phyloP scores from a whole-genome alignment of 2,888 invertebrate genomes.

The Dasysyrphus tricinctus region DNA sequence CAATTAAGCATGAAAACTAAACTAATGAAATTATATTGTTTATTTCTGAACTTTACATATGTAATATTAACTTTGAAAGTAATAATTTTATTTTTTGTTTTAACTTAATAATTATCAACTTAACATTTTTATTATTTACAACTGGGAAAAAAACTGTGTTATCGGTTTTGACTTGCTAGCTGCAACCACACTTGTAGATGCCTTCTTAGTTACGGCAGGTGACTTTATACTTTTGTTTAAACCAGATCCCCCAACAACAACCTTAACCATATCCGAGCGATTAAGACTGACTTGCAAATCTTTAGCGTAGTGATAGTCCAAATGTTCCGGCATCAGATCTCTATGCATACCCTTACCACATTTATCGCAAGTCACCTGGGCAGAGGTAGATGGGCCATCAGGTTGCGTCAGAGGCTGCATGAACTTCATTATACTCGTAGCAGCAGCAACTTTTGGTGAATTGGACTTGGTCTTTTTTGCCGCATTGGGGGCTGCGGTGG shows the following conservation, averaged over 20 bases:
- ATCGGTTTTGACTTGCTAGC: conserved; percentile 54
- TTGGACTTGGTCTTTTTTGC: conserved; percentile 74
- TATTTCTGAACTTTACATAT: background rate
- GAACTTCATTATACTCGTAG: conserved; percentile 61
- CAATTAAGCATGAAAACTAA: background rate
- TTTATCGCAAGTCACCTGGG: conserved; percentile 55
- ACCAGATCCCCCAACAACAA: background rate
- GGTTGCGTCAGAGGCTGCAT: conserved; percentile 59
- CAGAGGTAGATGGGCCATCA: conserved; percentile 48
- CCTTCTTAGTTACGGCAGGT: conserved; percentile 25
- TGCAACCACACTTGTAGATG: conserved; percentile 6
- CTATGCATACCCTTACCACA: conserved; percentile 50
- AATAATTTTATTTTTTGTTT: background rate
- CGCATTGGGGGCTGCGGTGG: conserved; percentile 78
- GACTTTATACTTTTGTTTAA: conserved; percentile 47
- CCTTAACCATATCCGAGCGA: conserved; percentile 47
- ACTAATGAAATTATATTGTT: background rate
- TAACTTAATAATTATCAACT: background rate
- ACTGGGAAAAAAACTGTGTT: conserved; percentile 61
- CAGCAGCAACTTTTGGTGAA: conserved; percentile 48
- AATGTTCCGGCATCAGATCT: conserved; percentile 57
- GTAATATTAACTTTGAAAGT: background rate
- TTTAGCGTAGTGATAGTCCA: conserved; percentile 66
- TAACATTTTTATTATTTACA: conserved; percentile 10
- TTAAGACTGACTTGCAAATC: conserved; percentile 57